Conservation (phyloP, 2,888 invertebrate genomes). For the Nemotelus nigrinus region DNA sequence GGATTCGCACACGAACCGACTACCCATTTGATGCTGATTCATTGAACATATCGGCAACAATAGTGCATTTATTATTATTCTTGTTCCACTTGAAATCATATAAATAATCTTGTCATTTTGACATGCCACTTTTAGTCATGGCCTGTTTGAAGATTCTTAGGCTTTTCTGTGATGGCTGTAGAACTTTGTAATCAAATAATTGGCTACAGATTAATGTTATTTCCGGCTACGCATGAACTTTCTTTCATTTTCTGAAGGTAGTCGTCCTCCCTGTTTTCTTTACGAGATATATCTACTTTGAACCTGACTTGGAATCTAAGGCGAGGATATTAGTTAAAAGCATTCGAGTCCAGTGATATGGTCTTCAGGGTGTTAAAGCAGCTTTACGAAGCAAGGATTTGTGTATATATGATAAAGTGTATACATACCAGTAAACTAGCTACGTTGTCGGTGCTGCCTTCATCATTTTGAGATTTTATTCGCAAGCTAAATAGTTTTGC, state of each 20-base stretch:
- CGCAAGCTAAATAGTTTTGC: too few relatives aligned
- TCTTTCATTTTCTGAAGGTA: slow-evolving; percentile 6
- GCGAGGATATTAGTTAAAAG: slow-evolving; percentile 27
- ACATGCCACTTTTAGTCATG: slow-evolving; percentile 17
- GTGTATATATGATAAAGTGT: too few relatives aligned
- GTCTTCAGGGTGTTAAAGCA: not conserved
- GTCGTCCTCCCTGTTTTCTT: not conserved
- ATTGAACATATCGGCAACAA: slow-evolving; percentile 17
- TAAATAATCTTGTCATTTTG: slow-evolving; percentile 42
- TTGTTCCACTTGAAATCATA: slow-evolving; percentile 7
- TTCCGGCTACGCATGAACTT: slow-evolving; percentile 43
- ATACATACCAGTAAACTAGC: too few relatives aligned
- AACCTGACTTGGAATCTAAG: not conserved
- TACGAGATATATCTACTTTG: not conserved
- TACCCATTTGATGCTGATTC: slow-evolving; percentile 10
- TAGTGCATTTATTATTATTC: slow-evolving; percentile 29
- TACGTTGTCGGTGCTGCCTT: too few relatives aligned
- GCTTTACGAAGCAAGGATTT: not conserved
- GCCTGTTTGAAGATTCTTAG: not conserved
- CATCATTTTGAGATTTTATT: too few relatives aligned
- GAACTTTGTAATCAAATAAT: slow-evolving; percentile 48
- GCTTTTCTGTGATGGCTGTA: not conserved
- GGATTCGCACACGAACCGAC: not conserved
- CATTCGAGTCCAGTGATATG: not conserved
- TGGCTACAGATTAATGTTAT: slow-evolving; percentile 51